phyloP scores from a whole-genome alignment of 2,797 vertebrate species.

The Thunnus albacares region DNA sequence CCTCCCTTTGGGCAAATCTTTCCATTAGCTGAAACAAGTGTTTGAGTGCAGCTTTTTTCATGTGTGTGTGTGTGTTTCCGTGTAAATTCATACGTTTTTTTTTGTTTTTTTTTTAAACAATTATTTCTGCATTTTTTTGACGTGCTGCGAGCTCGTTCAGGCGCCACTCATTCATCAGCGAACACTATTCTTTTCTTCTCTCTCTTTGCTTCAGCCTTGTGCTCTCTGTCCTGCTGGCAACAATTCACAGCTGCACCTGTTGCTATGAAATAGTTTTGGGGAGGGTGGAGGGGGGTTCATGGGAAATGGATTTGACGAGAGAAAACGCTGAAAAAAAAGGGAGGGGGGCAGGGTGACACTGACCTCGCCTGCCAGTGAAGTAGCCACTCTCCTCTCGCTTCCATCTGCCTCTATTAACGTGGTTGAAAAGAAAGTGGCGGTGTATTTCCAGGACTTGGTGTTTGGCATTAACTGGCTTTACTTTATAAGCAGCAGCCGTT shows the following conservation, averaged over 20 bases:
- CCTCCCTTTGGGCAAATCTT: slow-evolving; percentile 19
- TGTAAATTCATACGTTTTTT: neutral
- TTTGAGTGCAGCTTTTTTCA: neutral
- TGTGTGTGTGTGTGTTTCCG: neutral
- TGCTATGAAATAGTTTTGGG: slow-evolving; percentile 55
- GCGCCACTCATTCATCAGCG: slow-evolving; percentile 7
- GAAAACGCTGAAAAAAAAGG: slow-evolving; percentile 39
- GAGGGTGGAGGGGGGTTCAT: slow-evolving; percentile 25
- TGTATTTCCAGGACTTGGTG: slow-evolving; percentile 1
- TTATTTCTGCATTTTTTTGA: slow-evolving; percentile 11
- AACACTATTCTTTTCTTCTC: neutral
- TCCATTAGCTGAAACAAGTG: neutral
- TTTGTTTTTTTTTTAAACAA: neutral
- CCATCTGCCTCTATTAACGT: slow-evolving; percentile 67
- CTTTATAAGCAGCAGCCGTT: slow-evolving; percentile 60
- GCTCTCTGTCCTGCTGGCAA: slow-evolving; percentile 31
- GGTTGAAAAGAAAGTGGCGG: slow-evolving; percentile 43
- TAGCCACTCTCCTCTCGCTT: slow-evolving; percentile 38
- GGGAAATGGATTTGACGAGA: slow-evolving; percentile 65
- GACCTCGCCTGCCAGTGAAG: slow-evolving; percentile 60
- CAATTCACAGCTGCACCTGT: slow-evolving; percentile 66
- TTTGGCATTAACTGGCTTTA: slow-evolving; percentile 47
- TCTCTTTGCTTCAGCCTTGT: slow-evolving; percentile 27
- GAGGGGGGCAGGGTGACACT: slow-evolving; percentile 11
- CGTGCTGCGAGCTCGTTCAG: neutral